Evolutionary conservation across 2,113 vertebrate species (phyloP), one percentile per base, ranked within the genome.

Genomic region (Chamaetylas fuelleborni): DNA sequence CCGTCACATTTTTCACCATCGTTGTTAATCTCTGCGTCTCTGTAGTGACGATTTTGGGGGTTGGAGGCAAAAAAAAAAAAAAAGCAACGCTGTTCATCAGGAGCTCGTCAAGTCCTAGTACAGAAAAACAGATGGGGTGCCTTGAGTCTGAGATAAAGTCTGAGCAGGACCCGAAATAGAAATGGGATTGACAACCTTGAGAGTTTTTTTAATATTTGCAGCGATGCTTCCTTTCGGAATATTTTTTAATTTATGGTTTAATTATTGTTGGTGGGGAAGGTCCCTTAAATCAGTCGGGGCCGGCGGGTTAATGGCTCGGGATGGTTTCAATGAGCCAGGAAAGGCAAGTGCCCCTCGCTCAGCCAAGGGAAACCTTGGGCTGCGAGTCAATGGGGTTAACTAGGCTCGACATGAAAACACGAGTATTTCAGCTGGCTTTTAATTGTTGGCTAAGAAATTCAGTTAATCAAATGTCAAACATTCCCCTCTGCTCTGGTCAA

Each of bases 401-500:
- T 83, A 84, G 94, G 74, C 90, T 95, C 86, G 87, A 91, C 92
- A 76, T 96, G 92, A 96, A 85, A 96, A 94, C 92, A 87, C 8
- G 92, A 86, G 90, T 95, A 84, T 93, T 96, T 96, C 86, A 82
- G 85, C 70, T 82, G 76, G 77, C n/a, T 95, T 94, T 97, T 94
- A 95, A 97, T 96, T 96, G 94, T 93, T 79, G 89, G 87, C 73
- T 66, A 85, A 94, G 92, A 94, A 95, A 93, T 96, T 96, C 96
- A 77, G 90, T 97, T 96, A 95, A 97, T 97, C 95, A 96, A 92
- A 91, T 66, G 92, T 96, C 93, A 95, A 50, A 62, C 77, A 1
- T 72, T 76, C 81, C 67, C 92, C 65, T 50, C 80, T 24, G 36
- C 61, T 61, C 38, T 54, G 47, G 54, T 42, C 43, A 16, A 51